Conservation (phyloP, 2,888 invertebrate genomes). For the Blastobasis lacticolella region DNA sequence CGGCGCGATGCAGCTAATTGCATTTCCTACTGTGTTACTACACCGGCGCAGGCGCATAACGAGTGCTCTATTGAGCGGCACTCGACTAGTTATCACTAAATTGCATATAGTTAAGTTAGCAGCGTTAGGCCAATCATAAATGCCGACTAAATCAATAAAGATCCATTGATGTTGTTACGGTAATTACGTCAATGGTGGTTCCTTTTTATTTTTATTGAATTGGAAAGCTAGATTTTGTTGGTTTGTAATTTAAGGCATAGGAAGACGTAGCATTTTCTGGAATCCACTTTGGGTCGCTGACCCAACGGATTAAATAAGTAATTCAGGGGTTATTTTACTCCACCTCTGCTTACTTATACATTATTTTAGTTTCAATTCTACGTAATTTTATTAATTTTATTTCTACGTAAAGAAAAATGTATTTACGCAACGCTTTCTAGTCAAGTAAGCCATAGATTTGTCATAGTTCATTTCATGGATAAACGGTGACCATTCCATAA, state of each 20-base stretch:
- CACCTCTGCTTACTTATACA: slow-evolving; percentile 1
- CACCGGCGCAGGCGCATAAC: slow-evolving; percentile 35
- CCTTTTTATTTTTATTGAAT: no score
- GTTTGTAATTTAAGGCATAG: no score
- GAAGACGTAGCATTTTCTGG: no score
- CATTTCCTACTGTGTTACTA: slow-evolving; percentile 68
- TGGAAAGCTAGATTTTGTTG: no score
- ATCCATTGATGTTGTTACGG: no score
- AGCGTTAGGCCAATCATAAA: no score
- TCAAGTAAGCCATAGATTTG: slow-evolving; percentile 7
- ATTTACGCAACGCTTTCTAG: slow-evolving; percentile 7
- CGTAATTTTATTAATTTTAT: not conserved
- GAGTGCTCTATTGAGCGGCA: slow-evolving; percentile 22
- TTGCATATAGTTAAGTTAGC: not conserved
- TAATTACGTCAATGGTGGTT: no score
- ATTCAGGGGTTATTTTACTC: no score
- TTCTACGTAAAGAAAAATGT: no score
- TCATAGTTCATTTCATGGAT: slow-evolving; percentile 12
- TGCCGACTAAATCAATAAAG: no score
- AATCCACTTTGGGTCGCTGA: no score
- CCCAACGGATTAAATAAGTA: no score
- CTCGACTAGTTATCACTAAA: slow-evolving; percentile 14
- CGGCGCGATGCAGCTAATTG: slow-evolving; percentile 59
- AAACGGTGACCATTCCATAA: slow-evolving; percentile 10
- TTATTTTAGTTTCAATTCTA: not conserved